Evolutionary conservation across 2,113 vertebrate species (phyloP), one percentile per base, ranked within the genome.

Genomic region (Pholis gunnellus): DNA sequence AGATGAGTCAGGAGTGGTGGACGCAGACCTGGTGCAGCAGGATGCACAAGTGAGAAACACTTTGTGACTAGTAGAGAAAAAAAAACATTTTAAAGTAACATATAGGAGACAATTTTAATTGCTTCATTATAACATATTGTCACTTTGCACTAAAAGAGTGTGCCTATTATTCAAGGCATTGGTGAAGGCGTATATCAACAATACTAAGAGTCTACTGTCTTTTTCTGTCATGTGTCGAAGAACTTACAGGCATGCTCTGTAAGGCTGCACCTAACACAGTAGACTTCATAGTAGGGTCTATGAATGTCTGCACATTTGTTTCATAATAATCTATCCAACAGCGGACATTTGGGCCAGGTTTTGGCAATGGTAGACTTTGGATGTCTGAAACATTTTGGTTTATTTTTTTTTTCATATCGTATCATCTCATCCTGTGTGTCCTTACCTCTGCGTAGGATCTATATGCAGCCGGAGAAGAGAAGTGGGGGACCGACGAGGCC

Each of bases 401-500:
- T 1, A 2, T 17, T 7, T 63, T 20, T 36, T 25, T 48, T 29
- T 11, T 60, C 20, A 29, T 4, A 8, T 61, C 54, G 1, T 5
- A 67, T 38, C 4, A 38, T 70, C 22, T 63, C 9, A 44, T 42
- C 22, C 0, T 46, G 8, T 72, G 10, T 66, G 81, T 22, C 31
- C 44, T 46, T 14, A 15, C n/a, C 27, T 46, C 29, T 80, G 11
- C 15, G 13, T 36, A 99, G 98, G 96, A 97, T 65, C 94, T 99
- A 69, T 97, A 95, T 3, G 96, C 97, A 81, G 97, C 98, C 0
- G 98, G 98, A 0, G 97, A 99, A 82, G 92, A 95, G 83, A 96
- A 98, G 91, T 99, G 97, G 97, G 98, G 98, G 64, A 99, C 98
- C 0, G 97, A 99, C 0, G 98, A 99, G 87, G 96, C 97, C 63